Evolutionary conservation across 2,797 vertebrate genomes (phyloP).

Genomic region (Argentina silus): DNA sequence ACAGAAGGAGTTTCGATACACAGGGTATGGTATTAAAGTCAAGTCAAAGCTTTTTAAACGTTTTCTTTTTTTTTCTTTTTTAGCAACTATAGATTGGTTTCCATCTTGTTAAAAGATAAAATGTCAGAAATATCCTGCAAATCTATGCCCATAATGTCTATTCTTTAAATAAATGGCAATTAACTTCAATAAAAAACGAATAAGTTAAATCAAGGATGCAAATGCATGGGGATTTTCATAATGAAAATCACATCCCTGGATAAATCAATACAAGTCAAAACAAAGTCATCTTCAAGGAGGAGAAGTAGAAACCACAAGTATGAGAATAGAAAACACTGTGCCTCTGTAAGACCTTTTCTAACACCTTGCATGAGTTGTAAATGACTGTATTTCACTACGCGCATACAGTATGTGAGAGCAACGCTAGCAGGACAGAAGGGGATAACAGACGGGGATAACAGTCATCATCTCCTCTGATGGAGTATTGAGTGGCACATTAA

Average conservation of each 20-base stretch:
- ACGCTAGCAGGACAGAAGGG: neutral
- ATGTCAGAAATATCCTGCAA: neutral
- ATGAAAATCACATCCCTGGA: no score
- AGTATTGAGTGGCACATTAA: slow-evolving; percentile 7
- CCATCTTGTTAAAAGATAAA: neutral
- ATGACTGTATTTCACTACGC: neutral
- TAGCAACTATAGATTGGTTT: neutral
- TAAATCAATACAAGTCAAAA: no score
- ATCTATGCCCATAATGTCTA: neutral
- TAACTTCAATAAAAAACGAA: neutral
- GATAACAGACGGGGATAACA: neutral
- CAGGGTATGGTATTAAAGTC: neutral
- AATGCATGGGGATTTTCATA: no score
- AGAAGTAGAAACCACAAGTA: neutral
- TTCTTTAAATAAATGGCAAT: neutral
- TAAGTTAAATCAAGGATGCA: neutral
- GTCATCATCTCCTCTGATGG: neutral
- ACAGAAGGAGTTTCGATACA: neutral
- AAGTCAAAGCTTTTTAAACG: neutral
- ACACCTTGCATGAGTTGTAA: neutral
- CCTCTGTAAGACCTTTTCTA: neutral
- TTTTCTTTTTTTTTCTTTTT: no score
- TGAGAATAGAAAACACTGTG: neutral
- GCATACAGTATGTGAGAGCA: neutral
- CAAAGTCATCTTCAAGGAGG: neutral